These are phyloP conservation scores for Telenomus remus DNA, from an alignment of 1,140 invertebrate genomes.

Conservation along the genomic window DNA sequence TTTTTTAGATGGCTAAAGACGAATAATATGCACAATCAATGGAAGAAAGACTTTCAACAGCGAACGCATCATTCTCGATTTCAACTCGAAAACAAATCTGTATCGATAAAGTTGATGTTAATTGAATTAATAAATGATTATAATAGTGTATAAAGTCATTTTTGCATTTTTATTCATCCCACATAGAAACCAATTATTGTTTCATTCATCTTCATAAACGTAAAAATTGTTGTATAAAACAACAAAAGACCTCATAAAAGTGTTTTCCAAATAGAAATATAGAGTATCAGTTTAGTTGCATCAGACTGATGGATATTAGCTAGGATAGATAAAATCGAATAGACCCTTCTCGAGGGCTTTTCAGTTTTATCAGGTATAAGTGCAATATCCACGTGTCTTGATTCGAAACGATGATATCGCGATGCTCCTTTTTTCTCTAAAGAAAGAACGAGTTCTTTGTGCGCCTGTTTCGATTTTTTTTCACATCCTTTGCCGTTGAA, in stretches of 20 bases:
- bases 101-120: constrained; percentile 75
- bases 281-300: constrained; percentile 59
- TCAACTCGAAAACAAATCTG: constrained; percentile 64
- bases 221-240: too few species aligned
- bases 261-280: constrained; percentile 60
- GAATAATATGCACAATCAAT: constrained; percentile 66
- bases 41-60: constrained; percentile 28
- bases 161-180: neutral
- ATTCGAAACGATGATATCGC: constrained; percentile 55
- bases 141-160: constrained; percentile 40
- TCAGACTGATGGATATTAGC: constrained; percentile 55
- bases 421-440: constrained; percentile 61
- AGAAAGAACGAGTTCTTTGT: constrained; percentile 68
- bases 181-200: neutral
- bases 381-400: constrained; percentile 47
- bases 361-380: constrained; percentile 50
- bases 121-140: constrained; percentile 69
- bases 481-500: constrained; percentile 46
- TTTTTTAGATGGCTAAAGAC: constrained; percentile 15
- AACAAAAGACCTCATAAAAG: constrained; percentile 36
- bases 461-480: constrained; percentile 59
- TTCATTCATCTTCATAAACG: too few species aligned
- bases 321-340: constrained; percentile 60
- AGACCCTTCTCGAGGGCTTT: constrained; percentile 59
- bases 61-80: constrained; percentile 59